Percentiles rank a stretch among this genome's conserved stretches.
These are phyloP conservation scores for Spongilla lacustris DNA, from an alignment of 37 sponge, comb jelly and placozoan genomes.

Conservation along the genomic window DNA sequence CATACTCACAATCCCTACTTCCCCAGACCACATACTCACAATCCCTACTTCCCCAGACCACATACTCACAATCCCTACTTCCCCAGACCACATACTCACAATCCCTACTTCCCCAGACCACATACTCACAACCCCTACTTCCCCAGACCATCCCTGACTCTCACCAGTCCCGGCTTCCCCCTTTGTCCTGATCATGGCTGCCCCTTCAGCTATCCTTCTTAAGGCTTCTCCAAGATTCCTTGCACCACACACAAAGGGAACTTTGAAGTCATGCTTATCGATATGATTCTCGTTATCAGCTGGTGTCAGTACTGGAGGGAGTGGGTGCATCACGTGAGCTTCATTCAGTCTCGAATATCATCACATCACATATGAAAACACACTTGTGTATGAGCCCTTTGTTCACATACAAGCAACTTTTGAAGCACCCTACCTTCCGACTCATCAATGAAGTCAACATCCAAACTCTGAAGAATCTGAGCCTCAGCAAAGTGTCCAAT, in stretches of 20 bases:
- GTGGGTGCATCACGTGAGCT: too few species aligned
- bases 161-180: conserved; percentile 89
- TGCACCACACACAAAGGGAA: conserved; percentile 87
- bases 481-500: conserved; percentile 90
- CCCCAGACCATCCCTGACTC: background rate
- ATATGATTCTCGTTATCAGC: conserved; percentile 84
- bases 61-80: too few species aligned
- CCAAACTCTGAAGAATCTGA: conserved; percentile 75
- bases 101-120: too few species aligned
- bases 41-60: too few species aligned
- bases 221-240: conserved; percentile 82
- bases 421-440: conserved; percentile 64
- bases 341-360: too few species aligned
- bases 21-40: too few species aligned
- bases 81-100: too few species aligned
- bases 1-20: too few species aligned
- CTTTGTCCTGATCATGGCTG: conserved; percentile 85
- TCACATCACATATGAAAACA: too few species aligned
- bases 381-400: background rate
- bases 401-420: too few species aligned
- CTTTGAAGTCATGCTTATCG: conserved; percentile 70
- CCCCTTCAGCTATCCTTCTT: conserved; percentile 81
- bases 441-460: conserved; percentile 82
- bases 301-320: conserved; percentile 77
- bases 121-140: too few species aligned